phyloP scores from a whole-genome alignment of 2,797 vertebrate genomes.

The Steatocranus sp. region DNA sequence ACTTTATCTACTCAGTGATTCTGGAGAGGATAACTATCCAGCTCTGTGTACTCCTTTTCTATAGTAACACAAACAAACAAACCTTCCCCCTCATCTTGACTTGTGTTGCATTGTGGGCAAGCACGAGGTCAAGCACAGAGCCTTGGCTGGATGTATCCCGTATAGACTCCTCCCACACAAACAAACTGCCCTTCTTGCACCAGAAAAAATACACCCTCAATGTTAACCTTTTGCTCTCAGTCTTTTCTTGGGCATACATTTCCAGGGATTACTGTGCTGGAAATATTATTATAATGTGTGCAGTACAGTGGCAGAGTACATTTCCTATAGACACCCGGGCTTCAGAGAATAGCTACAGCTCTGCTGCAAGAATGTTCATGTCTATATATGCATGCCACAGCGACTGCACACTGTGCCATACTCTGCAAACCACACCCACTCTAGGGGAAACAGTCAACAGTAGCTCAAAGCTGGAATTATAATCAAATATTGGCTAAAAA shows the following conservation, averaged over 20 bases:
- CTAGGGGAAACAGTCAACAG: background rate
- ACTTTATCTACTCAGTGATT: background rate
- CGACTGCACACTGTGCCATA: background rate
- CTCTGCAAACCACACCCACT: background rate
- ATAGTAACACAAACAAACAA: background rate
- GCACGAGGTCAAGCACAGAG: conserved; percentile 27
- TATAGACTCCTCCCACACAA: conserved; percentile 44
- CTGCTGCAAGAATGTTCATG: background rate
- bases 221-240: conserved; percentile 13
- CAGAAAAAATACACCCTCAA: conserved; percentile 14
- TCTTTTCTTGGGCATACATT: conserved; percentile 16
- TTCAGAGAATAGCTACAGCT: background rate
- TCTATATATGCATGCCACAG: background rate
- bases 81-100: background rate
- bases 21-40: background rate
- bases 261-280: background rate
- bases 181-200: background rate
- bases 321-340: background rate
- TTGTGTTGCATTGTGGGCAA: background rate
- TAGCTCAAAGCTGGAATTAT: background rate
- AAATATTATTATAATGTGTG: background rate
- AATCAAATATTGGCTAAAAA: background rate
- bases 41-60: background rate
- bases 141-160: background rate
- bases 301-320: background rate